Percentiles rank a stretch among this genome's conserved stretches.
phyloP scores from a whole-genome alignment of 35 echinoderm and acorn worm genomes.

The Lytechinus variegatus region DNA sequence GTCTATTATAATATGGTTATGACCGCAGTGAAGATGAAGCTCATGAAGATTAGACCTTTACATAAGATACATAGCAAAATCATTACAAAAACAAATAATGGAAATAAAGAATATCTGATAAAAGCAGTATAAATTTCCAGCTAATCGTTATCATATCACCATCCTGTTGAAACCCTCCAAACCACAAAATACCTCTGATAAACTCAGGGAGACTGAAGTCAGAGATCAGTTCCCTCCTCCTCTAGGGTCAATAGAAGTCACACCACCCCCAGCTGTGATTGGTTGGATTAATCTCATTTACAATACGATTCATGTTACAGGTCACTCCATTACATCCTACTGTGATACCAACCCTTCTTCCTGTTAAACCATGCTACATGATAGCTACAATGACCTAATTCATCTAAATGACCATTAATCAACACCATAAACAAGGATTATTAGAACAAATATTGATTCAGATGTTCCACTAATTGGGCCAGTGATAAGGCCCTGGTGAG shows the following conservation, averaged over 20 bases:
- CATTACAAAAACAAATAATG: too few species aligned
- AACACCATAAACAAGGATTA: not conserved
- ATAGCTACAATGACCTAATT: not conserved
- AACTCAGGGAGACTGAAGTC: not conserved
- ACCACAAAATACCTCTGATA: not conserved
- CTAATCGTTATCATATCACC: not conserved
- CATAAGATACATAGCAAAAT: too few species aligned
- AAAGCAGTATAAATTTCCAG: too few species aligned
- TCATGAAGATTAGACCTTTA: too few species aligned
- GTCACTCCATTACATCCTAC: not conserved
- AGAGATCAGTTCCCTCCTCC: not conserved
- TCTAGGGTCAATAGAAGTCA: not conserved
- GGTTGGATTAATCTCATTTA: constrained; percentile 5
- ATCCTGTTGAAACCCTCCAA: not conserved
- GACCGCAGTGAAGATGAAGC: too few species aligned
- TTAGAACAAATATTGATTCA: not conserved
- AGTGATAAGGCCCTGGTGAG: not conserved
- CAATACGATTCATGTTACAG: constrained; percentile 1
- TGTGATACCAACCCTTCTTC: not conserved
- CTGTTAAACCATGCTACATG: not conserved
- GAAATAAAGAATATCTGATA: too few species aligned
- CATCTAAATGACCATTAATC: not conserved
- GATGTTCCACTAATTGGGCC: not conserved
- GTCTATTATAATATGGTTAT: too few species aligned
- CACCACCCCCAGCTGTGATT: not conserved